Conservation (phyloP, 2,113 vertebrate genomes). For the Tympanuchus pallidicinctus region DNA sequence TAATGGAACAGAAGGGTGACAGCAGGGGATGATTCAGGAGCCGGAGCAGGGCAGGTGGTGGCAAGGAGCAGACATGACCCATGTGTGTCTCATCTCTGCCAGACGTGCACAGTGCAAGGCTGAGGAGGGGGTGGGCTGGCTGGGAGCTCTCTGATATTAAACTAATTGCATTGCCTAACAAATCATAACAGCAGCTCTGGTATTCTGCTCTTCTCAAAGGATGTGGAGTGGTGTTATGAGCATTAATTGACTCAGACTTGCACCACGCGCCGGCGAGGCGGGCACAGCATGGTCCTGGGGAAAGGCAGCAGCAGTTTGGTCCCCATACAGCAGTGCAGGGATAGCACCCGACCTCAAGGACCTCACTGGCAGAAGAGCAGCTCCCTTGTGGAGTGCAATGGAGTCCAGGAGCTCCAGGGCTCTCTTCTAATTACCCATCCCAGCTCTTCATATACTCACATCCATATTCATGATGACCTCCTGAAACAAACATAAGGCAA, state of each 20-base stretch:
- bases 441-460: not conserved
- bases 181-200: not conserved
- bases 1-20: conserved; percentile 6
- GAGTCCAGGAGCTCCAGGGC: not conserved
- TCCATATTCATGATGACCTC: not conserved
- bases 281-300: not conserved
- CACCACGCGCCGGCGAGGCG: not conserved
- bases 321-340: fast-evolving
- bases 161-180: not conserved
- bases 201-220: conserved; percentile 1
- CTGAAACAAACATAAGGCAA: not conserved
- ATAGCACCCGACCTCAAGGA: fast-evolving
- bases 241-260: not conserved
- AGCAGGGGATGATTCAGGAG: conserved; percentile 1
- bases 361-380: fast-evolving
- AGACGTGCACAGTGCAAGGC: not conserved
- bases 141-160: not conserved
- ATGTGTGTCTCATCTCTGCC: not conserved
- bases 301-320: not conserved
- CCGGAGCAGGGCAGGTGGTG: not conserved
- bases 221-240: not conserved
- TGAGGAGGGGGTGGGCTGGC: not conserved
- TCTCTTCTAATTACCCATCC: not conserved
- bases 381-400: fast-evolving
- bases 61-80: not conserved